Evolutionary conservation across 2,113 vertebrate species (phyloP).

Genomic region (Megatriorchis doriae): DNA sequence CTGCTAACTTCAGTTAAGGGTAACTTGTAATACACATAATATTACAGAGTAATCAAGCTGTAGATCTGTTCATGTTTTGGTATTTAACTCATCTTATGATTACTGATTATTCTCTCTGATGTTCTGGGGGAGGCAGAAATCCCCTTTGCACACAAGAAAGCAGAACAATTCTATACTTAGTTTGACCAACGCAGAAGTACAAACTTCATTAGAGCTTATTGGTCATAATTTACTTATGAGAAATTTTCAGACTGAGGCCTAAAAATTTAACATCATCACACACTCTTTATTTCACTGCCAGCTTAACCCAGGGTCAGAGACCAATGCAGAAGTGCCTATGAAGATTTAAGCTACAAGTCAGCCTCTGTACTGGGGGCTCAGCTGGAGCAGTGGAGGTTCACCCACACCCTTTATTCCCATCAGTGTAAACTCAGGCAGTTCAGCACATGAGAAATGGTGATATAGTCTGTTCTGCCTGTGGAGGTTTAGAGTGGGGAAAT

Average conservation of each 20-base stretch:
- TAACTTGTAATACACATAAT: neutral
- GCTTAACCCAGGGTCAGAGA: neutral
- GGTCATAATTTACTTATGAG: neutral
- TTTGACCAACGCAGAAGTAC: neutral
- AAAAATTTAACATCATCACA: neutral
- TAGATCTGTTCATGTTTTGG: neutral
- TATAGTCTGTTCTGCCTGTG: rapidly evolving
- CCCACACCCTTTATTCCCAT: no score
- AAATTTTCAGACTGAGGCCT: neutral
- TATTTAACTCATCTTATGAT: neutral
- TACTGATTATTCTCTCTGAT: neutral
- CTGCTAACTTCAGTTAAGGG: neutral
- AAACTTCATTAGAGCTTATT: neutral
- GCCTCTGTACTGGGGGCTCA: neutral
- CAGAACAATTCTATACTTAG: neutral
- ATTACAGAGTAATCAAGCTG: neutral
- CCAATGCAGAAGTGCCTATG: neutral
- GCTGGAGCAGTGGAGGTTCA: neutral
- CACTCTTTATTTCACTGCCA: neutral
- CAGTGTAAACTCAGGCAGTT: neutral
- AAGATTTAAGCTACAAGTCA: neutral
- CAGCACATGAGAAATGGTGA: neutral
- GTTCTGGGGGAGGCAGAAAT: neutral
- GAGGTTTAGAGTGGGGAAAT: neutral
- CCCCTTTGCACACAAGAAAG: neutral